These are phyloP conservation scores for Hypotaenidia philippensis DNA, from an alignment of 2,797 vertebrate species.

Conservation along the genomic window DNA sequence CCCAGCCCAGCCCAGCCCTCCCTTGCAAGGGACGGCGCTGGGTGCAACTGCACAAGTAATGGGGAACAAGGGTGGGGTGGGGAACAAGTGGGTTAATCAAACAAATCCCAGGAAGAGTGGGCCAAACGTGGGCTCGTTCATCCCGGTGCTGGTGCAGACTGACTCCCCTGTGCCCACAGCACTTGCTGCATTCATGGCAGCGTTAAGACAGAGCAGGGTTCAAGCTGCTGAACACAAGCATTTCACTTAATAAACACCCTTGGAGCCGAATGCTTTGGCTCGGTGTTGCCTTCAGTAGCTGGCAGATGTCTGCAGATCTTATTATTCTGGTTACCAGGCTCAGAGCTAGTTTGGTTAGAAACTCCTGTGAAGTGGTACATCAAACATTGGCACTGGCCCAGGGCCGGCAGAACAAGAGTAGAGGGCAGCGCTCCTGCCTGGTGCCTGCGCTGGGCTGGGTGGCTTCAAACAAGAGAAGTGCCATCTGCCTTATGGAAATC, in stretches of 20 bases:
- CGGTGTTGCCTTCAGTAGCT: background rate
- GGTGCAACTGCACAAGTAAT: accelerated
- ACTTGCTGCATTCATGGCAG: background rate
- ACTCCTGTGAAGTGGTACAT: conserved; percentile 77
- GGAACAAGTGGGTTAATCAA: background rate
- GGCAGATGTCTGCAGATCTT: conserved; percentile 55
- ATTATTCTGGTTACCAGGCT: conserved; percentile 64
- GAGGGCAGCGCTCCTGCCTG: background rate
- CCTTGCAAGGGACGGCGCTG: accelerated
- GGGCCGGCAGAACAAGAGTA: background rate
- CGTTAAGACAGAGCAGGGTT: background rate
- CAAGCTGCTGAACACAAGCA: background rate
- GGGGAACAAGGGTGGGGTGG: background rate
- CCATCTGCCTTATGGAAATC: conserved; percentile 63
- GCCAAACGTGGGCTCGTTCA: background rate
- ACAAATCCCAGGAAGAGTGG: background rate
- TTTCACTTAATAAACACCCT: background rate
- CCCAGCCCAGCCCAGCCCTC: background rate
- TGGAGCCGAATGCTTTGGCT: background rate
- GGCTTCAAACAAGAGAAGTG: background rate
- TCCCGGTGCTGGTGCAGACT: background rate
- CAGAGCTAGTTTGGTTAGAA: conserved; percentile 69
- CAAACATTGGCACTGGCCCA: conserved; percentile 76
- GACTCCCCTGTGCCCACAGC: accelerated
- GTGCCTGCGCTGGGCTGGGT: conserved; percentile 25